A percentile compares a stretch with the other conserved stretches of the same genome.
Evolutionary conservation across 2,888 invertebrate genomes (phyloP).

Genomic region (Oxycera nigricornis): DNA sequence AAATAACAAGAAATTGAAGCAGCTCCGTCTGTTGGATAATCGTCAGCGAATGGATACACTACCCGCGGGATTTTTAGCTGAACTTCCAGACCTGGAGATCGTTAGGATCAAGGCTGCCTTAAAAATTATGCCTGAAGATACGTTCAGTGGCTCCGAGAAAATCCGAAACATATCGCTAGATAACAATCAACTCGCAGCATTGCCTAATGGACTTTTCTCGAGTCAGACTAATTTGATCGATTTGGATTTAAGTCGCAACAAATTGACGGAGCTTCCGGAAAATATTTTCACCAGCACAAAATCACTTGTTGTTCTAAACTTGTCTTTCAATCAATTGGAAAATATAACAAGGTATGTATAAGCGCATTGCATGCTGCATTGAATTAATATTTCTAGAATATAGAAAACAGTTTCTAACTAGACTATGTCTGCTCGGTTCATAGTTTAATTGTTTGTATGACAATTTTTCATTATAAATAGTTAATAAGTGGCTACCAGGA

Average conservation of each 20-base stretch:
- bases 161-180: constrained; percentile 69
- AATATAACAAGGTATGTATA: constrained; percentile 67
- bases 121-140: constrained; percentile 66
- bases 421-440: no score
- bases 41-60: constrained; percentile 66
- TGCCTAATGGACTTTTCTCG: constrained; percentile 70
- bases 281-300: constrained; percentile 66
- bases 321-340: constrained; percentile 70
- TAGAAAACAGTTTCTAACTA: no score
- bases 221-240: constrained; percentile 69
- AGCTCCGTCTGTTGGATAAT: constrained; percentile 67
- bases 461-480: no score
- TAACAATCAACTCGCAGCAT: constrained; percentile 64
- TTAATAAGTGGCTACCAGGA: no score
- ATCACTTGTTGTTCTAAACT: constrained; percentile 67
- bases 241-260: constrained; percentile 73
- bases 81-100: constrained; percentile 66
- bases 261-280: constrained; percentile 66
- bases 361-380: no score
- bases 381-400: no score
- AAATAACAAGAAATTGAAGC: constrained; percentile 65
- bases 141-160: constrained; percentile 68
- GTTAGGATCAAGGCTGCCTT: constrained; percentile 69
- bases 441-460: no score
- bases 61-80: constrained; percentile 68